Evolutionary conservation across 2,888 invertebrate genomes (phyloP).

Genomic region (Prostheceraeus crozeri): DNA sequence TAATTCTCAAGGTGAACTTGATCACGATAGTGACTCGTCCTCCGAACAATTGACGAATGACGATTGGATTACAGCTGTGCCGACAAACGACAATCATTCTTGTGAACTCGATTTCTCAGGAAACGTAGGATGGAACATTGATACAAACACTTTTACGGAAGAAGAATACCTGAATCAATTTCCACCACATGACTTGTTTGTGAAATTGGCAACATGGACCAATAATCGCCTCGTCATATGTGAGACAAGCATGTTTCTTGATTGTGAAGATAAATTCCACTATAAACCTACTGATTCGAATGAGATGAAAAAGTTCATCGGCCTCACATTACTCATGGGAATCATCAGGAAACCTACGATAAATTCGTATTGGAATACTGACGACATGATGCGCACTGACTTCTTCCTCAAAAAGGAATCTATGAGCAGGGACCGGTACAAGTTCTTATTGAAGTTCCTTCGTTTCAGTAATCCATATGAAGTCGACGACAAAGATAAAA

Average conservation of each 20-base stretch:
- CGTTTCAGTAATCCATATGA: constrained; percentile 22
- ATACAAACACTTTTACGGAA: not conserved
- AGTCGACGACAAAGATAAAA: constrained; percentile 6
- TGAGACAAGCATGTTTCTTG: not conserved
- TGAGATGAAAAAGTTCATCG: constrained; percentile 22
- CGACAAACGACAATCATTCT: not conserved
- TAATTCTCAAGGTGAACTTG: too few species aligned
- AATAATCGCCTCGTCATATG: constrained; percentile 2
- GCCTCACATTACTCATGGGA: constrained; percentile 19
- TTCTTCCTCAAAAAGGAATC: constrained; percentile 23
- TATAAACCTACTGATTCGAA: constrained; percentile 15
- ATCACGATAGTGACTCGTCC: too few species aligned
- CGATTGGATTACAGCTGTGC: constrained; percentile 15
- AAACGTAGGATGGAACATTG: constrained; percentile 22
- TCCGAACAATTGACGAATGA: too few species aligned
- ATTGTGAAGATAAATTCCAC: constrained; percentile 9
- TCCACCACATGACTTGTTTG: constrained; percentile 7
- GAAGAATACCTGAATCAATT: constrained; percentile 13
- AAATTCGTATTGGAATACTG: constrained; percentile 25
- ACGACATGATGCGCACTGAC: constrained; percentile 3
- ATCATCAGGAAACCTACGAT: constrained; percentile 28
- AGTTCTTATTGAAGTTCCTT: constrained; percentile 18
- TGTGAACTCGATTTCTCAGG: constrained; percentile 14
- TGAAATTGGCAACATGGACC: constrained; percentile 19
- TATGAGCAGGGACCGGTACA: constrained; percentile 22